Evolutionary conservation across 2,797 vertebrate species (phyloP).

Genomic region (Diceros bicornis): DNA sequence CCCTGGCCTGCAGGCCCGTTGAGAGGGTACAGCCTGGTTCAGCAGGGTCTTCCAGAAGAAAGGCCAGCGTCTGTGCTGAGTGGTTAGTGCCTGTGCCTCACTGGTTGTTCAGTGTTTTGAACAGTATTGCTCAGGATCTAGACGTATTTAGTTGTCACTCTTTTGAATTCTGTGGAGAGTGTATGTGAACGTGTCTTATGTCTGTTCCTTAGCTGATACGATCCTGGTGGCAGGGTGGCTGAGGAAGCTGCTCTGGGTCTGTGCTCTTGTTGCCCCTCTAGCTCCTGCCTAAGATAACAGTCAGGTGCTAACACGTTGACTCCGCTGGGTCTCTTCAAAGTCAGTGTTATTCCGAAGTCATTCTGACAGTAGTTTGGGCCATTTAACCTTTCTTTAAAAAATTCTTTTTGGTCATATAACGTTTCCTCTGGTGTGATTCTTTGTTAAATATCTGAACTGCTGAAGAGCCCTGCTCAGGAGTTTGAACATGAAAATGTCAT

Average conservation of each 20-base stretch:
- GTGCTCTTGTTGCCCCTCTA: not conserved
- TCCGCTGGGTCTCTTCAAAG: not conserved
- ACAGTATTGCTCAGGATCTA: not conserved
- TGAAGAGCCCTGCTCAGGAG: not conserved
- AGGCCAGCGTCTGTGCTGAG: not conserved
- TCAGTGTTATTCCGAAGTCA: not conserved
- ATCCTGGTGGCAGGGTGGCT: not conserved
- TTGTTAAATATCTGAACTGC: conserved; percentile 28
- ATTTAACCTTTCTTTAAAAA: not conserved
- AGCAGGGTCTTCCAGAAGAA: not conserved
- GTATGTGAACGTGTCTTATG: not conserved
- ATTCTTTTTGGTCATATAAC: not conserved
- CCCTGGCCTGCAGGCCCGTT: too few species aligned
- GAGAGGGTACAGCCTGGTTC: not conserved
- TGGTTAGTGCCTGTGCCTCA: not conserved
- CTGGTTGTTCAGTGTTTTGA: not conserved
- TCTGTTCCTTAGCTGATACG: not conserved
- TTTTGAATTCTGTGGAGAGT: not conserved
- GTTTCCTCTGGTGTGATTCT: not conserved
- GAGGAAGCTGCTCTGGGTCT: not conserved
- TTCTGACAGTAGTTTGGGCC: not conserved
- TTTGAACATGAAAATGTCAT: not conserved
- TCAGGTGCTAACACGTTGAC: not conserved
- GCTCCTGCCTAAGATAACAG: not conserved
- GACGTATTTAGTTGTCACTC: not conserved